Evolutionary conservation across 2,888 invertebrate genomes (phyloP), one percentile per base, ranked within the genome.

Genomic region (Julus scandinavius): DNA sequence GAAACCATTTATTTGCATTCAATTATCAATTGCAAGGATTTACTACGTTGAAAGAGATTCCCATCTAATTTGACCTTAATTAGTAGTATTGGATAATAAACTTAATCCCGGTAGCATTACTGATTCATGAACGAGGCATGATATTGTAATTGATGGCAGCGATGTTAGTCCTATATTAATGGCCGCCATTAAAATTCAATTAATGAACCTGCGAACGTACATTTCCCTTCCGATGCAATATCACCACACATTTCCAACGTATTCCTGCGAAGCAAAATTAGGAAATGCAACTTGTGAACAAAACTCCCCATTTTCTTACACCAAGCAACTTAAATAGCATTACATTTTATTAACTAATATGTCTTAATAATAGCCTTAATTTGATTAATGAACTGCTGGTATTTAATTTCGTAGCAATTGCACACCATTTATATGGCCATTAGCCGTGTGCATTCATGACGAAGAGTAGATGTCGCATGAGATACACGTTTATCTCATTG

Each of bases 1-100:
- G 6, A 45, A 5, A 45, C 41, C 41, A 5, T 45, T 45, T 6
- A 45, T 45, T 45, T 54, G 2, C 54, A 54, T 54, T 54, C 49
- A 49, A 49, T 54, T 4, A 45, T 45, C 41, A 54, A 54, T 54
- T 54, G 3, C 54, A 15, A 9, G 13, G 17, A 3, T 54, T 54
- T 54, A 54, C 54, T 54, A 54, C n/a, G 17, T 5, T 63, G 63
- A n/a, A 63, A 63, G 63, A 17, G 63, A 63, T n/a, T 7, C n/a
- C 63, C n/a, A n/a, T 7, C 63, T 63, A 63, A 63, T 54, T 11
- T n/a, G 63, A 63, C 63, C 63, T 63, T 63, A 63, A 63, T 63
- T 63, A 63, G 63, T n/a, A 63, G 63, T n/a, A n/a, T 17, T 63
- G 63, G 63, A n/a, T n/a, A 63, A 63, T 63, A 63, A 63, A 72